Conservation (phyloP, 2,888 invertebrate genomes). For the Aporophyla nigra region DNA sequence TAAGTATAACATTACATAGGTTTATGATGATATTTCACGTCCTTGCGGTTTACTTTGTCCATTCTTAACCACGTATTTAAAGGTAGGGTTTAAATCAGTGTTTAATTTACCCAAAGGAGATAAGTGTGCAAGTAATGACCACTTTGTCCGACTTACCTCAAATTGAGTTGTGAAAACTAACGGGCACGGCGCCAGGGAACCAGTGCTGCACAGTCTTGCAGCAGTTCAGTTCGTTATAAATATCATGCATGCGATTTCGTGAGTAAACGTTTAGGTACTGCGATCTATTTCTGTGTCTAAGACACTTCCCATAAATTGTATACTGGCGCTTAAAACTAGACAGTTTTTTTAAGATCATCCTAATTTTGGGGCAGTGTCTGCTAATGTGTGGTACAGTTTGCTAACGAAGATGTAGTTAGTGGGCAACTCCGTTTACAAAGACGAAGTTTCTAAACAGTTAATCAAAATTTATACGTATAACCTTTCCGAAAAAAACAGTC, state of each 20-base stretch:
- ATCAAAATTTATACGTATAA: not conserved
- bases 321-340: slow-evolving; percentile 15
- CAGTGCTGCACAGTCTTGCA: slow-evolving; percentile 61
- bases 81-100: slow-evolving; percentile 6
- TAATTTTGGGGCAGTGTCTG: not conserved
- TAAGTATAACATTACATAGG: not conserved
- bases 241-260: slow-evolving; percentile 57
- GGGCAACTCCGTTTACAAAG: not conserved
- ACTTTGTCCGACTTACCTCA: slow-evolving; percentile 50
- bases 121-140: slow-evolving; percentile 31
- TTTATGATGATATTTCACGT: not conserved
- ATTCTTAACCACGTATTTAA: not conserved
- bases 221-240: slow-evolving; percentile 67
- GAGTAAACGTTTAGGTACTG: slow-evolving; percentile 49
- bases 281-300: slow-evolving; percentile 48
- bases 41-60: slow-evolving; percentile 13
- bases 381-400: not conserved
- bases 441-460: not conserved
- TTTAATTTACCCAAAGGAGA: slow-evolving; percentile 8
- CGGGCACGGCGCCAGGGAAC: slow-evolving; percentile 74
- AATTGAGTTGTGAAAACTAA: slow-evolving; percentile 65
- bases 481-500: not conserved
- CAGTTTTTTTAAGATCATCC: not conserved
- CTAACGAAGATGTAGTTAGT: not conserved
- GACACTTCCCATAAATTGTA: slow-evolving; percentile 37